Conservation (phyloP, 2,888 invertebrate species). For the Drosophila hamatofila region DNA sequence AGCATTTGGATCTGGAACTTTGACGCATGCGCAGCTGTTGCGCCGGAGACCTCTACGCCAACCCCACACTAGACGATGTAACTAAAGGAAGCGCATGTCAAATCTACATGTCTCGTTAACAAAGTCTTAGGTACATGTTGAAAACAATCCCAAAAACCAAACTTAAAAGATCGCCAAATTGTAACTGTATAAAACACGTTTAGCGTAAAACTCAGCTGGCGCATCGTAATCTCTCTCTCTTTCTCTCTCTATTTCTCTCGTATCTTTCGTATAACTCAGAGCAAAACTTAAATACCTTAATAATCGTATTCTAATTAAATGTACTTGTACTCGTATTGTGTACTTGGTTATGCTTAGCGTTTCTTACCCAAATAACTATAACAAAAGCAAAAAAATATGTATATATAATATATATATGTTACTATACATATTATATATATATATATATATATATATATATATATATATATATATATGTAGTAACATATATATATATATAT, state of each 20-base stretch:
- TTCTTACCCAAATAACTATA: slow-evolving; percentile 55
- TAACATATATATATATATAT: slow-evolving; percentile 19
- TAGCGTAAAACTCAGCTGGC: slow-evolving; percentile 69
- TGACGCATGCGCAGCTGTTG: slow-evolving; percentile 57
- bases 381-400: slow-evolving; percentile 11
- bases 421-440: slow-evolving; percentile 18
- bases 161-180: slow-evolving; percentile 33
- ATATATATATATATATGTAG: background rate
- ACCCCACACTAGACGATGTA: background rate
- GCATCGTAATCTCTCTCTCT: slow-evolving; percentile 57
- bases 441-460: slow-evolving; percentile 25
- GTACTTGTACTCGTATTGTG: slow-evolving; percentile 66
- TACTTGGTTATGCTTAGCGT: slow-evolving; percentile 69
- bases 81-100: slow-evolving; percentile 34
- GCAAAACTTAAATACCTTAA: slow-evolving; percentile 50
- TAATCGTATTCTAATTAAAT: slow-evolving; percentile 69
- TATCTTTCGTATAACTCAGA: slow-evolving; percentile 70
- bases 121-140: slow-evolving; percentile 66
- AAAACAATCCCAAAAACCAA: slow-evolving; percentile 21
- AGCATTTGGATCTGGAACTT: slow-evolving; percentile 32
- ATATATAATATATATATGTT: slow-evolving; percentile 26
- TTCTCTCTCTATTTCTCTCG: slow-evolving; percentile 42
- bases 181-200: slow-evolving; percentile 65
- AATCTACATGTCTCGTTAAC: slow-evolving; percentile 42
- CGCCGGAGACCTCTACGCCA: slow-evolving; percentile 14